Base-by-base conservation (phyloP, 1,140 invertebrate species). In the Aleiodes sp. region DNA sequence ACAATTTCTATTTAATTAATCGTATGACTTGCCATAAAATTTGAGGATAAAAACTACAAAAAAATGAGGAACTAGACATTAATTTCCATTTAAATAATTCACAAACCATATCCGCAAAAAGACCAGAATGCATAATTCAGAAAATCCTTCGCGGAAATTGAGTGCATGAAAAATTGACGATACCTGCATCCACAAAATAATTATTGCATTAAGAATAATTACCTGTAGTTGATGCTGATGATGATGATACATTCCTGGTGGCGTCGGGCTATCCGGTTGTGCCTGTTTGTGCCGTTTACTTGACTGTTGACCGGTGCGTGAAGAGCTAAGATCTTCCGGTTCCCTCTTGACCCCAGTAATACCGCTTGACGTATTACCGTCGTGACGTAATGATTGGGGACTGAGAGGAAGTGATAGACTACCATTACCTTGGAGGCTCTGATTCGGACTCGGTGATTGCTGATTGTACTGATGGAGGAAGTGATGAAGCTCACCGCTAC, bases 401-500 rank as follows among this genome's bases (percentile, higher is more conserved):
- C 84, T 86, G 35, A 85, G 61, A 69, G 84, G 82, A 78, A 86
- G 79, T 41, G 84, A 78, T 74, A 86, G 75, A 29, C 82, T 81
- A 56, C 39, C 39, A 52, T 52, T 52, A 12, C 46, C 46, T 70
- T 85, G 84, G 12, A 86, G 68, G 61, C 71, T 81, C 64, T 85
- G 84, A 9, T 80, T 78, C 14, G 85, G 83, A 76, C 85, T 86
- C 74, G 89, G 88, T 70, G 88, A 89, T 75, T 89, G 89, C 72
- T 90, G 86, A 78, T 90, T 90, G 79, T 90, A 88, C 76, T 89
- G 88, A 78, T 89, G 89, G 39, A 90, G 87, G 77, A 90, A 90
- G 70, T 86, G 86, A 73, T 86, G 86, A 31, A 89, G 81, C 70
- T 88, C 87, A 72, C 86, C 86, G 61, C 83, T 82, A 69, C 88